Evolutionary conservation across 2,888 invertebrate genomes (phyloP).

Genomic region (Ophion slaviceki): DNA sequence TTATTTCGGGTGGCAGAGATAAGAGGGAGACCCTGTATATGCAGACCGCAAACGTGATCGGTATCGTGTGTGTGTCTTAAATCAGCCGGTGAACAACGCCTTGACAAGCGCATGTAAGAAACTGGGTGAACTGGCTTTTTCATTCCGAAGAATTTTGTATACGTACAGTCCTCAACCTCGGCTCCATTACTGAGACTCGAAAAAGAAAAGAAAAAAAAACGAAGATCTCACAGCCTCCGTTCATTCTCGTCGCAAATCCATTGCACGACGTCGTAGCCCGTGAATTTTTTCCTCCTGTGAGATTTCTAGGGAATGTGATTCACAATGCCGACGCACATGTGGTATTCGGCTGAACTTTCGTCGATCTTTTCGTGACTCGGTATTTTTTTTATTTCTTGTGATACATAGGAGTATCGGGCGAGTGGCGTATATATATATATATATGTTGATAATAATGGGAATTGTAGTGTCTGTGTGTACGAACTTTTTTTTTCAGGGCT

Average conservation of each 20-base stretch:
- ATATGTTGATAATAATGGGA: no score
- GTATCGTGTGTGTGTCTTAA: conserved; percentile 28
- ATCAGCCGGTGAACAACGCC: conserved; percentile 54
- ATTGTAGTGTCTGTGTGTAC: no score
- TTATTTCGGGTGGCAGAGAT: no score
- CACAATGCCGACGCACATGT: conserved; percentile 3
- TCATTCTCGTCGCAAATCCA: conserved; percentile 4
- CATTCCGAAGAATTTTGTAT: conserved; percentile 45
- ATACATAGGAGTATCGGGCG: no score
- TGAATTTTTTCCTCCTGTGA: conserved; percentile 1
- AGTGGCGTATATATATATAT: no score
- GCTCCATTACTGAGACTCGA: conserved; percentile 21
- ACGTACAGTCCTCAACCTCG: background rate
- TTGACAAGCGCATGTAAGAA: conserved; percentile 66
- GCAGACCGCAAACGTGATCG: conserved; percentile 6
- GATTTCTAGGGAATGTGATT: conserved; percentile 17
- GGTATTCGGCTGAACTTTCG: background rate
- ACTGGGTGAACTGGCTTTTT: conserved; percentile 71
- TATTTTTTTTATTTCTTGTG: no score
- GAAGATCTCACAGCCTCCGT: background rate
- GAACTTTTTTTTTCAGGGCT: background rate
- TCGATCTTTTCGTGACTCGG: no score
- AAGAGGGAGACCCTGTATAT: background rate
- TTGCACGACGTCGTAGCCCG: conserved; percentile 6
- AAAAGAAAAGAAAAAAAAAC: conserved; percentile 8